Evolutionary conservation across 2,113 vertebrate genomes (phyloP).

Genomic region (Zosterops lateralis): DNA sequence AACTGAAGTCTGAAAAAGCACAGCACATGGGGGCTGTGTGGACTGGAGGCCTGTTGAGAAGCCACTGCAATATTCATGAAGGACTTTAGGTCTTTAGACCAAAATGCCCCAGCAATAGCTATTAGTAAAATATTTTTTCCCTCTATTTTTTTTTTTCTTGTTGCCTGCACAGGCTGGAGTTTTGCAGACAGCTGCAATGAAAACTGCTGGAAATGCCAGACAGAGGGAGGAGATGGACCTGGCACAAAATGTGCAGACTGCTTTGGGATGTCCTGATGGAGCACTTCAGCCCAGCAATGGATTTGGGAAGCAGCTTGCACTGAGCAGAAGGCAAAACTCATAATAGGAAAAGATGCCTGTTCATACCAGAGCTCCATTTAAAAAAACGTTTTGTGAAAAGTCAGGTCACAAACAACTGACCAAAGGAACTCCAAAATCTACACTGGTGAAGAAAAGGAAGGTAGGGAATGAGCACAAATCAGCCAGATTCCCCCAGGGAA

Average conservation of each 20-base stretch:
- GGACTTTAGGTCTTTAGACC: not conserved
- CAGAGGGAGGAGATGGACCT: slow-evolving; percentile 7
- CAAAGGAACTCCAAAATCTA: not conserved
- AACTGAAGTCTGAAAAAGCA: not conserved
- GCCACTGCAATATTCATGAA: not conserved
- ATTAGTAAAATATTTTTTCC: not conserved
- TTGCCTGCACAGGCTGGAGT: not conserved
- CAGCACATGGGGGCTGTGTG: not conserved
- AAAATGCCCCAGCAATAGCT: not conserved
- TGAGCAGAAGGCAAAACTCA: not conserved
- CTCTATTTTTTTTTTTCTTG: not conserved
- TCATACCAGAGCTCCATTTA: not conserved
- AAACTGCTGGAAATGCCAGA: not conserved
- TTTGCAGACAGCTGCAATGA: not conserved
- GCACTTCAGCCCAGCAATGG: not conserved
- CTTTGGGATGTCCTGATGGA: not conserved
- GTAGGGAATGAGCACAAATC: not conserved
- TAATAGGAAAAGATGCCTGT: not conserved
- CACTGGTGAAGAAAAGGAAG: not conserved
- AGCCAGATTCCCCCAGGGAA: not conserved
- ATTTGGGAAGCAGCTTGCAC: not conserved
- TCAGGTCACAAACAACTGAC: not conserved
- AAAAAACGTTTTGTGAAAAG: slow-evolving; percentile 3
- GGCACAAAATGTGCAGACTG: not conserved
- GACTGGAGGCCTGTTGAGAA: not conserved